Conservation (phyloP, 2,888 invertebrate genomes). For the Trissolcus japonicus region DNA sequence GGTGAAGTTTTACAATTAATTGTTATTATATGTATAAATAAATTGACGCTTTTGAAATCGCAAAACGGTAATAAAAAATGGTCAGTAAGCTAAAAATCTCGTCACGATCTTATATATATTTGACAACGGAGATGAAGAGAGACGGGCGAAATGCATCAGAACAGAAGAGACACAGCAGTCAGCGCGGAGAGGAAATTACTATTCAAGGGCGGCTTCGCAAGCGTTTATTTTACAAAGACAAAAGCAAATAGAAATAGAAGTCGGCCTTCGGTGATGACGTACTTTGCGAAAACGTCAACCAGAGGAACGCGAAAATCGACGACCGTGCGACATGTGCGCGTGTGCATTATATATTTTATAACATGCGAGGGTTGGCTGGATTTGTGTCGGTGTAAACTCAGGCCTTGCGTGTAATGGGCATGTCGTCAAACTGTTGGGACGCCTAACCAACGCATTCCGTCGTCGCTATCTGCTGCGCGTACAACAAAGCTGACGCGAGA, state of each 20-base stretch:
- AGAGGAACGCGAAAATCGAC: slow-evolving; percentile 19
- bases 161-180: slow-evolving; percentile 12
- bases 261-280: slow-evolving; percentile 49
- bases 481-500: slow-evolving; percentile 50
- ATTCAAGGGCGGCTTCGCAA: slow-evolving; percentile 66
- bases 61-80: slow-evolving; percentile 43
- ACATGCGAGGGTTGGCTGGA: neutral
- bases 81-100: slow-evolving; percentile 51
- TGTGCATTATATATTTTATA: slow-evolving; percentile 1
- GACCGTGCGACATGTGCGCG: slow-evolving; percentile 12
- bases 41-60: slow-evolving; percentile 11
- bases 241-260: slow-evolving; percentile 66
- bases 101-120: slow-evolving; percentile 21
- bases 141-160: slow-evolving; percentile 7
- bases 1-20: neutral
- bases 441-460: slow-evolving; percentile 68
- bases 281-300: slow-evolving; percentile 46
- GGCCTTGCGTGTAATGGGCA: slow-evolving; percentile 67
- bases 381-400: slow-evolving; percentile 25
- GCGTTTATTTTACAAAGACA: slow-evolving; percentile 72
- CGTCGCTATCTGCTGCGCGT: slow-evolving; percentile 59
- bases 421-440: slow-evolving; percentile 74
- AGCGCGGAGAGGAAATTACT: slow-evolving; percentile 62
- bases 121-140: slow-evolving; percentile 1
- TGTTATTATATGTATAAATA: too few species aligned